Conservation (phyloP, 2,888 invertebrate genomes). For the Epinotia bilunana region DNA sequence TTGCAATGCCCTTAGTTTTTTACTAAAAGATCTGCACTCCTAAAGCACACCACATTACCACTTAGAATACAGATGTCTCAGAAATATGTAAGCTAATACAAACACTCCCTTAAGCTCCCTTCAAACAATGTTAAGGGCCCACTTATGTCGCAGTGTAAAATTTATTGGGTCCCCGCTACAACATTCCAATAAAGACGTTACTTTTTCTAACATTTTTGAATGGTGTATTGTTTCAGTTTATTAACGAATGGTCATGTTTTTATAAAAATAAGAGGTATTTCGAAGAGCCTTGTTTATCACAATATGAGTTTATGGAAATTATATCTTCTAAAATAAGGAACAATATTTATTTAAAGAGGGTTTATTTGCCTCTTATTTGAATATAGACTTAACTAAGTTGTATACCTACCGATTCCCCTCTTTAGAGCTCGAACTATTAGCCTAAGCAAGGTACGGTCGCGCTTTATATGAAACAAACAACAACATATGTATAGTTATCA, state of each 20-base stretch:
- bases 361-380: no score
- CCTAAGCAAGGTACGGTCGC: no score
- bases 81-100: neutral
- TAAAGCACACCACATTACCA: neutral
- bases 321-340: no score
- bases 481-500: no score
- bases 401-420: no score
- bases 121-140: constrained; percentile 13
- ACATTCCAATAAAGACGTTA: neutral
- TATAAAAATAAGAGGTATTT: neutral
- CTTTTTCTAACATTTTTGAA: neutral
- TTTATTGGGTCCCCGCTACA: constrained; percentile 26
- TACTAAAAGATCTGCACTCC: neutral
- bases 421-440: no score
- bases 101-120: neutral
- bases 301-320: neutral
- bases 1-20: neutral
- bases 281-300: neutral
- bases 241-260: neutral
- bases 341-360: no score
- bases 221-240: neutral
- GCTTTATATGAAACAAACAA: no score
- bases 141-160: constrained; percentile 12
- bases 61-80: neutral
- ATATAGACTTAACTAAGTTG: no score